Percentiles rank a stretch among this genome's conserved stretches.
Evolutionary conservation across 1,140 invertebrate genomes (phyloP).

Genomic region (Andrena cerasifolii): DNA sequence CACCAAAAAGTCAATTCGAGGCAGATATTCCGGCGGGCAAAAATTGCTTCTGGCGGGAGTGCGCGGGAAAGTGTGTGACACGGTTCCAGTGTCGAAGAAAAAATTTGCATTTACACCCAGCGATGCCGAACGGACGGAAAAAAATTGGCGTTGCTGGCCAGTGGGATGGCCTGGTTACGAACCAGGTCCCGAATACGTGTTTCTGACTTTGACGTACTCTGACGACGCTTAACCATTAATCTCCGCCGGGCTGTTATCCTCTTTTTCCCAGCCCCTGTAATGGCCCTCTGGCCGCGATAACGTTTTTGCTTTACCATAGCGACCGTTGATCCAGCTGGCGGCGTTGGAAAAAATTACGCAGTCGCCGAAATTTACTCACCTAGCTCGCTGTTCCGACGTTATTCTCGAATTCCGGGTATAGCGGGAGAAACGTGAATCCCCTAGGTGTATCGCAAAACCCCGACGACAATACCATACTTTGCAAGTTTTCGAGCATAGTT

Average conservation of each 20-base stretch:
- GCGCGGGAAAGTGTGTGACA: slow-evolving; percentile 15
- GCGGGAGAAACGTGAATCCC: no score
- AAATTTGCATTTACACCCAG: slow-evolving; percentile 20
- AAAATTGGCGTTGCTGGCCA: slow-evolving; percentile 3
- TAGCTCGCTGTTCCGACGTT: background rate
- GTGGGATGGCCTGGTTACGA: background rate
- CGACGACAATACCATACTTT: no score
- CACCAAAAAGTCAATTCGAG: slow-evolving; percentile 37
- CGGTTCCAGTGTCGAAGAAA: background rate
- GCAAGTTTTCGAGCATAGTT: slow-evolving; percentile 10
- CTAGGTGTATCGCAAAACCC: no score
- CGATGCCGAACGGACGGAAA: slow-evolving; percentile 18
- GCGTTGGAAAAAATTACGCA: background rate
- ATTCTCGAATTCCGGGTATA: no score
- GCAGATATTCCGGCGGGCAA: slow-evolving; percentile 9
- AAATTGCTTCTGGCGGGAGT: slow-evolving; percentile 8
- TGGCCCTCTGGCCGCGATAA: background rate
- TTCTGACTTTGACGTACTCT: slow-evolving; percentile 27
- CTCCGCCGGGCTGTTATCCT: background rate
- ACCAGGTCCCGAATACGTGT: slow-evolving; percentile 6
- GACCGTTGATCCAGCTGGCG: background rate
- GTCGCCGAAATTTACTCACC: background rate
- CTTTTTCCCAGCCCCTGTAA: background rate
- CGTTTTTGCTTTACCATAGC: background rate
- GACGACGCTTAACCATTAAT: slow-evolving; percentile 26